phyloP scores from a whole-genome alignment of 2,797 vertebrate species.

The Sebastes wilsoni region DNA sequence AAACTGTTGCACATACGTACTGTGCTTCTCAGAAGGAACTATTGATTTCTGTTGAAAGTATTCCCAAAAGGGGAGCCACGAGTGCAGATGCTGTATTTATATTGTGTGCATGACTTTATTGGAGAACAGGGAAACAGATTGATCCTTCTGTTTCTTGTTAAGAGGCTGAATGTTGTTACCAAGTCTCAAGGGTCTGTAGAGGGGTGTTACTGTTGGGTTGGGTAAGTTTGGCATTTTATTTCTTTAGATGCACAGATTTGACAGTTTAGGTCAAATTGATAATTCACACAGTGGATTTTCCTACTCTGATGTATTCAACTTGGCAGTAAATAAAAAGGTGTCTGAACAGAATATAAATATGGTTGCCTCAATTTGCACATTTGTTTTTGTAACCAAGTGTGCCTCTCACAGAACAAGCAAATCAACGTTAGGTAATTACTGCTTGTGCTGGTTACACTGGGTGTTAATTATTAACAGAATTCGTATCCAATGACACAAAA shows the following conservation, averaged over 20 bases:
- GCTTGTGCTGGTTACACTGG: background rate
- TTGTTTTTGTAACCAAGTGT: no score
- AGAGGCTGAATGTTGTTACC: constrained; percentile 13
- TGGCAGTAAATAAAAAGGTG: background rate
- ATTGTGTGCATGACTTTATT: constrained; percentile 29
- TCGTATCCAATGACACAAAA: background rate
- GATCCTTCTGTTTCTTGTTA: constrained; percentile 35
- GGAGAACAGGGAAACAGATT: constrained; percentile 21
- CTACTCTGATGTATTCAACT: background rate
- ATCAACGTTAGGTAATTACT: background rate
- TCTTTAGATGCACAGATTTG: background rate
- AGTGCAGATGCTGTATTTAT: constrained; percentile 40
- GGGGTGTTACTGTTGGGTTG: background rate
- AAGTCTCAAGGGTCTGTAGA: background rate
- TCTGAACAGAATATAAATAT: background rate
- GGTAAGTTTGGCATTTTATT: background rate
- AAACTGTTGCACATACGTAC: constrained; percentile 36
- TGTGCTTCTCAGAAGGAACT: constrained; percentile 38
- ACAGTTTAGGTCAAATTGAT: background rate
- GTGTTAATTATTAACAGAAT: background rate
- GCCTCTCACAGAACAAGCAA: background rate
- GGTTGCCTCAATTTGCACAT: background rate
- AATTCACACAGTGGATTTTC: background rate
- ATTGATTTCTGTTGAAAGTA: constrained; percentile 57
- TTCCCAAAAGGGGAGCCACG: constrained; percentile 37